phyloP scores from a whole-genome alignment of 1,140 invertebrate species.

The Episyrphus balteatus region DNA sequence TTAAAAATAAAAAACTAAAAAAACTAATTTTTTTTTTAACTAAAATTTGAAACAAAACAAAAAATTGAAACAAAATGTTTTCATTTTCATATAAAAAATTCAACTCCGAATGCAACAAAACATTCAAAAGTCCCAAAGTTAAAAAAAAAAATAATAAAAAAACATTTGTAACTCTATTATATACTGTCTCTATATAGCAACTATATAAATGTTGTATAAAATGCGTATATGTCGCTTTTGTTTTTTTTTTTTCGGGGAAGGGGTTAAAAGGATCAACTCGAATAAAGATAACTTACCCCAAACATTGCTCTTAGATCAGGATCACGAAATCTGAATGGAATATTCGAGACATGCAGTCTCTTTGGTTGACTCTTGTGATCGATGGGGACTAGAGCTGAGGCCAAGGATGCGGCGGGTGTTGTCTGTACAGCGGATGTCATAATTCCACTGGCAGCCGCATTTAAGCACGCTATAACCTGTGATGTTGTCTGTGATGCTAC shows the following conservation, averaged over 20 bases:
- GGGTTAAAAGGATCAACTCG: too few species aligned
- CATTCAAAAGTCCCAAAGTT: too few species aligned
- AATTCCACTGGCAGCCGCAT: constrained; percentile 26
- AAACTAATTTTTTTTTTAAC: too few species aligned
- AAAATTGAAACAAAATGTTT: too few species aligned
- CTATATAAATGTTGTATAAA: neutral
- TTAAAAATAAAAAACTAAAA: too few species aligned
- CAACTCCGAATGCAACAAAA: too few species aligned
- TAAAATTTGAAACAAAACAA: neutral
- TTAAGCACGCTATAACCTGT: constrained; percentile 32
- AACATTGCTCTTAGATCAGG: constrained; percentile 95
- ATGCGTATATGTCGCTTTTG: too few species aligned
- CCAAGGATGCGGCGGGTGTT: constrained; percentile 14
- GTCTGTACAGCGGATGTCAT: constrained; percentile 23
- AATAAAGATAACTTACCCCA: constrained; percentile 63
- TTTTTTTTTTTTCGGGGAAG: too few species aligned
- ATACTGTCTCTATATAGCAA: neutral
- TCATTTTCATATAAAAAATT: too few species aligned
- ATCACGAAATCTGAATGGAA: constrained; percentile 97
- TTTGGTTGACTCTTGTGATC: constrained; percentile 62
- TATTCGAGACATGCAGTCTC: constrained; percentile 92
- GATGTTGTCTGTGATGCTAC: constrained; percentile 6
- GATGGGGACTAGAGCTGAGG: constrained; percentile 9
- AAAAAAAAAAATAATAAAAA: too few species aligned
- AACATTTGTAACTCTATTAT: too few species aligned